phyloP scores from a whole-genome alignment of 2,888 invertebrate genomes.

The Agrilus biguttatus region DNA sequence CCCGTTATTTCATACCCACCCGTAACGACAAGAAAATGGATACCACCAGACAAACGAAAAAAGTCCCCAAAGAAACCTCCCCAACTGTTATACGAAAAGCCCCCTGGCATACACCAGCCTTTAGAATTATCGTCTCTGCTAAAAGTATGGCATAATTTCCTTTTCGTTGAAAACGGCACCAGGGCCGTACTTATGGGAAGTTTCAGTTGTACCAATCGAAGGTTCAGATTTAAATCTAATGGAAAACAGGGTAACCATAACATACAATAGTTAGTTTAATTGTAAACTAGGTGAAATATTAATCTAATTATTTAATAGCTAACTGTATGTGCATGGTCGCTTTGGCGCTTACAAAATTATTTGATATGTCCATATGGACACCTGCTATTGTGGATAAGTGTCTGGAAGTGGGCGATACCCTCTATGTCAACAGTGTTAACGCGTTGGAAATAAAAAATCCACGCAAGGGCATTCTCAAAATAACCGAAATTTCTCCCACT shows the following conservation, averaged over 20 bases:
- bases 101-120: constrained; percentile 19
- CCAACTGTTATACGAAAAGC: constrained; percentile 18
- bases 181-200: constrained; percentile 20
- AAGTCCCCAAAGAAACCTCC: constrained; percentile 6
- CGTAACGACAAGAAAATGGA: constrained; percentile 25
- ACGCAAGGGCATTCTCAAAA: constrained; percentile 13
- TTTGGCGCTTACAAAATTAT: constrained; percentile 38
- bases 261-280: background rate
- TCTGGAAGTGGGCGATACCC: constrained; percentile 36
- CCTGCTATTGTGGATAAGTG: constrained; percentile 40
- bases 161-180: constrained; percentile 11
- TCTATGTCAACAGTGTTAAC: constrained; percentile 26
- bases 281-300: background rate
- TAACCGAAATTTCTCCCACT: constrained; percentile 18
- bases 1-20: constrained; percentile 23
- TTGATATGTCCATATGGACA: constrained; percentile 43
- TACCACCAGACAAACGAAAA: constrained; percentile 21
- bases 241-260: constrained; percentile 22
- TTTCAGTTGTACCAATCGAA: constrained; percentile 21
- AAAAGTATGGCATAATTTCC: constrained; percentile 25
- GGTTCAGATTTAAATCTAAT: constrained; percentile 19
- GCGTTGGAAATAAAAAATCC: constrained; percentile 13
- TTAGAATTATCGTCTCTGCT: constrained; percentile 19
- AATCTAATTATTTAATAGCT: too few species aligned
- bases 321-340: constrained; percentile 40